Percentiles rank a stretch among this genome's conserved stretches.
Conservation (phyloP, 2,113 vertebrate species). For the Oryzias melastigma region DNA sequence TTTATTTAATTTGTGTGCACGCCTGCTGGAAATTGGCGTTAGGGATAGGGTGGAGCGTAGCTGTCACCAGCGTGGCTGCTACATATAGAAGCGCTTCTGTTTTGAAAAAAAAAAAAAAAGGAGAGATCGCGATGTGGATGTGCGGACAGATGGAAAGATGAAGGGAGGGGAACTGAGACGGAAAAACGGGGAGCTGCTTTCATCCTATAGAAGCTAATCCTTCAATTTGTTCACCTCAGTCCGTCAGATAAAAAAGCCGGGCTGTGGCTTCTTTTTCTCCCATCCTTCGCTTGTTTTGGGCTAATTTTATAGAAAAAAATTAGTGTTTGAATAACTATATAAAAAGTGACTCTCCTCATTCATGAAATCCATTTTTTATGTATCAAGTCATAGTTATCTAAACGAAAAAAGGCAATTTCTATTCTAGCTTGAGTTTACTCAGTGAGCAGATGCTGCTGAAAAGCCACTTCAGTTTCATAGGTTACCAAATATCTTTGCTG, state of each 20-base stretch:
- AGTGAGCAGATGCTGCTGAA: slow-evolving; percentile 15
- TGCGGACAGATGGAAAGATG: slow-evolving; percentile 60
- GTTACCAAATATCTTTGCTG: slow-evolving; percentile 20
- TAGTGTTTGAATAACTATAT: slow-evolving; percentile 71
- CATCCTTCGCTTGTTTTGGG: slow-evolving; percentile 58
- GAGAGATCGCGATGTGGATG: slow-evolving; percentile 66
- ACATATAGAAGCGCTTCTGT: slow-evolving; percentile 56
- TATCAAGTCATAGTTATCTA: slow-evolving; percentile 14
- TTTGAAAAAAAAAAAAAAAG: slow-evolving; percentile 48
- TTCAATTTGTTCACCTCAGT: slow-evolving; percentile 52
- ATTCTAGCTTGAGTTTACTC: background rate
- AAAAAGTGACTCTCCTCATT: slow-evolving; percentile 38
- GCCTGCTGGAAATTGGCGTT: slow-evolving; percentile 4
- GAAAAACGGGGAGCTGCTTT: slow-evolving; percentile 68
- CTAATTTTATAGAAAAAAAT: slow-evolving; percentile 61
- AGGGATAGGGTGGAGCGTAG: slow-evolving; percentile 49
- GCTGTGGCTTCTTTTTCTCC: slow-evolving; percentile 34
- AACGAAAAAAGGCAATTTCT: background rate
- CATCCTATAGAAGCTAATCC: slow-evolving; percentile 70
- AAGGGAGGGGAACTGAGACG: slow-evolving; percentile 47
- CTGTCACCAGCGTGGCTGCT: slow-evolving; percentile 15
- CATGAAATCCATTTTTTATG: slow-evolving; percentile 19
- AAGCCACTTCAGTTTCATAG: slow-evolving; percentile 25
- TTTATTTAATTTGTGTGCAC: background rate
- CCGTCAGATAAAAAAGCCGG: slow-evolving; percentile 63